These are phyloP conservation scores for Hippopotamyrus pictus DNA, from an alignment of 2,797 vertebrate genomes.

Conservation along the genomic window DNA sequence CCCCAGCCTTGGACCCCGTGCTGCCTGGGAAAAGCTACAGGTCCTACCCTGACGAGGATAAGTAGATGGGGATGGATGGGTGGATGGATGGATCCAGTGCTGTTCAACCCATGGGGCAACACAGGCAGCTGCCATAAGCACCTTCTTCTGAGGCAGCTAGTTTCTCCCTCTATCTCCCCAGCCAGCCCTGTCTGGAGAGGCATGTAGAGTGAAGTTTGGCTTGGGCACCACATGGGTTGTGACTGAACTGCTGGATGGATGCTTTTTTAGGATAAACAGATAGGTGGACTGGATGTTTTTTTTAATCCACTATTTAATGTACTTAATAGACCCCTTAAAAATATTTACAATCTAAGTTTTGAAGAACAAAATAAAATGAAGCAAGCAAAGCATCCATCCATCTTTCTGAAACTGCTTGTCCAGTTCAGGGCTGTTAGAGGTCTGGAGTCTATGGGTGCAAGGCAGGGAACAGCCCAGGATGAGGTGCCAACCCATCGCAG, in stretches of 20 bases:
- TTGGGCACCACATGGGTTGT: neutral
- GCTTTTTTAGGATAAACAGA: neutral
- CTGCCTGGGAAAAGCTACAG: neutral
- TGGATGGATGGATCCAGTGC: neutral
- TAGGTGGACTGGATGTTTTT: neutral
- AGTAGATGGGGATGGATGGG: neutral
- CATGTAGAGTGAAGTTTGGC: neutral
- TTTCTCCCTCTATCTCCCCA: neutral
- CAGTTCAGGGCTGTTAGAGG: neutral
- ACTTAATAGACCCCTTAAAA: neutral
- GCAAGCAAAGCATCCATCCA: neutral
- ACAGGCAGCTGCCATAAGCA: neutral
- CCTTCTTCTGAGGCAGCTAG: neutral
- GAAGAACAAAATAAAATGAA: neutral
- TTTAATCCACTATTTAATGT: neutral
- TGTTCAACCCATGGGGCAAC: neutral
- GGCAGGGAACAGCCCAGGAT: neutral
- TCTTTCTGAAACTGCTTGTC: neutral
- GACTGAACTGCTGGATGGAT: neutral
- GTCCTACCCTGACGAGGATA: neutral
- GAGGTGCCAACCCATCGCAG: neutral
- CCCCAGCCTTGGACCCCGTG: neutral
- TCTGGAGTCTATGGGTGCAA: neutral
- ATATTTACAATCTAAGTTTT: neutral
- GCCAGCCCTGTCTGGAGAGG: neutral